A percentile compares a stretch with the other conserved stretches of the same genome.
phyloP scores from a whole-genome alignment of 2,797 vertebrate genomes.

The Rhinogobio ventralis region DNA sequence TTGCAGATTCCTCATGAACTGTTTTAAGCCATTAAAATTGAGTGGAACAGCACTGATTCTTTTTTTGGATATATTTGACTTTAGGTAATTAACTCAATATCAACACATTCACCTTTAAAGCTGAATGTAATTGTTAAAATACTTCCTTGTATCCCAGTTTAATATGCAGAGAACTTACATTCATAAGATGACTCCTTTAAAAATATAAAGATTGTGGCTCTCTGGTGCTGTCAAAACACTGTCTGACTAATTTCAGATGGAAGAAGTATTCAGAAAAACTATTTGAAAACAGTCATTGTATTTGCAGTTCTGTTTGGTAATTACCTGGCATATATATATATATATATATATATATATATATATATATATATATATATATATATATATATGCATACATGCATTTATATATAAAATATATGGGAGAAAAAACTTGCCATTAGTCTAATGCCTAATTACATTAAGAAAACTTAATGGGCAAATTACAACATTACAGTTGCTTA shows the following conservation, averaged over 20 bases:
- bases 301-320: background rate
- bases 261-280: background rate
- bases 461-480: background rate
- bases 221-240: background rate
- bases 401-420: no score
- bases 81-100: background rate
- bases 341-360: no score
- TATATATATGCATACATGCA: no score
- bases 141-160: background rate
- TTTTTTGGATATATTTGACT: background rate
- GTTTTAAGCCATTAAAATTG: no score
- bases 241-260: background rate
- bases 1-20: no score
- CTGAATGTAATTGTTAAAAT: background rate
- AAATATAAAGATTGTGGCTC: background rate
- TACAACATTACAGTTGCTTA: background rate
- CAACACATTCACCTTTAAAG: background rate
- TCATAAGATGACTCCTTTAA: background rate
- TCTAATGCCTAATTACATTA: background rate
- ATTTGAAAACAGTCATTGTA: background rate
- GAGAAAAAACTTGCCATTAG: no score
- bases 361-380: no score
- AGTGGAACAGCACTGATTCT: no score
- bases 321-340: background rate
- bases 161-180: background rate